Evolutionary conservation across 2,113 vertebrate genomes (phyloP).

Genomic region (Antechinus flavipes): DNA sequence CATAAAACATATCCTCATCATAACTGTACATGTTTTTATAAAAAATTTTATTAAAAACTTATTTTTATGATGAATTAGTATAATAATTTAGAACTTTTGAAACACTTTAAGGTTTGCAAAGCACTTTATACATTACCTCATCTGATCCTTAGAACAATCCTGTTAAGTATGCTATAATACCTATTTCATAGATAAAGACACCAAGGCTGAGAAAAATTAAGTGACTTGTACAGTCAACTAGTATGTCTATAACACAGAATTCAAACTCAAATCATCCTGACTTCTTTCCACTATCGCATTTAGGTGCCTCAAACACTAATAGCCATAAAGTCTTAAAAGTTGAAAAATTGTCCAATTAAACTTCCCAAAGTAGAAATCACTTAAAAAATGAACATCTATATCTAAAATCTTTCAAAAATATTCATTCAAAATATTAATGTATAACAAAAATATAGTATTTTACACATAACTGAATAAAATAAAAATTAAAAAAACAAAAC

Average conservation of each 20-base stretch:
- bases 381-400: not conserved
- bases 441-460: no score
- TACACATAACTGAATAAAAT: no score
- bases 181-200: not conserved
- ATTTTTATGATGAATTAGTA: constrained; percentile 1
- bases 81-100: not conserved
- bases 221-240: not conserved
- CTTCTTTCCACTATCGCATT: not conserved
- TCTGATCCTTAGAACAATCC: not conserved
- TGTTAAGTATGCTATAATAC: not conserved
- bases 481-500: no score
- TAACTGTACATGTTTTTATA: not conserved
- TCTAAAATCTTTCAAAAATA: not conserved
- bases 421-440: not conserved
- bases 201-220: not conserved
- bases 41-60: not conserved
- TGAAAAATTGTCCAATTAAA: constrained; percentile 21
- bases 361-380: not conserved
- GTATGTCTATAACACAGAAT: not conserved
- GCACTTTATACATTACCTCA: not conserved
- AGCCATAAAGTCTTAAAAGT: not conserved
- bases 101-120: not conserved
- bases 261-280: not conserved
- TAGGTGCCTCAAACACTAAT: not conserved
- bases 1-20: constrained; percentile 4